Base-by-base conservation (phyloP, 2,797 vertebrate genomes). In the Acridotheres tristis region DNA sequence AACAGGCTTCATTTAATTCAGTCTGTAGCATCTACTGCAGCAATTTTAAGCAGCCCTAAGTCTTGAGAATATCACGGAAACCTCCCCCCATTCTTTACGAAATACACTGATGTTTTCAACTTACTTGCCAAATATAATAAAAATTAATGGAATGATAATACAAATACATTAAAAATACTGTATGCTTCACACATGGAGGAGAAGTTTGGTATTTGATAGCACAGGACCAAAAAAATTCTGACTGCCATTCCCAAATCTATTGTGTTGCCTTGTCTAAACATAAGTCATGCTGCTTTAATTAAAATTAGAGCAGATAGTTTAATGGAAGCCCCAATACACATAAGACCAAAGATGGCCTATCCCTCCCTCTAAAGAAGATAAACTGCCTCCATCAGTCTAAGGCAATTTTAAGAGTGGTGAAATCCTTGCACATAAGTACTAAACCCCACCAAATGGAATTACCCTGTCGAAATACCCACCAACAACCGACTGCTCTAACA, bases 1-100 rank as follows among this genome's bases (percentile, higher is more conserved):
- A 90, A 11, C 23, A 48, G 66, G 23, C 32, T 79, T 54, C 14
- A 51, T 82, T 50, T 38, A 73, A 34, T 22, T 88, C 66, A 72
- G 27, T 17, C 59, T 65, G n/a, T 14, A 78, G 50, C 62, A 76
- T 5, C 17, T 72, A 47, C 30, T 20, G 15, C 29, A 90, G 50
- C 7, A 53, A 45, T 61, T 83, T 74, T 50, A 8, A 4, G 26
- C 65, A 74, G 74, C 26, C 17, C 40, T 47, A 5, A 1, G 1
- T 29, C 85, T 71, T 85, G 53, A 85, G 36, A 72, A 30, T 12
- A 77, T 6, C 32, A 63, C 30, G 16, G 50, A 92, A 72, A 50
- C 13, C 0, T 36, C 0, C 1, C 38, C 4, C 11, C 11, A 25
- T 4, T 55, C 16, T 19, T 72, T 53, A 54, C 19, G 50, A 86